Base-by-base conservation (phyloP, 2,888 invertebrate genomes). In the Cyclophora albipunctata region DNA sequence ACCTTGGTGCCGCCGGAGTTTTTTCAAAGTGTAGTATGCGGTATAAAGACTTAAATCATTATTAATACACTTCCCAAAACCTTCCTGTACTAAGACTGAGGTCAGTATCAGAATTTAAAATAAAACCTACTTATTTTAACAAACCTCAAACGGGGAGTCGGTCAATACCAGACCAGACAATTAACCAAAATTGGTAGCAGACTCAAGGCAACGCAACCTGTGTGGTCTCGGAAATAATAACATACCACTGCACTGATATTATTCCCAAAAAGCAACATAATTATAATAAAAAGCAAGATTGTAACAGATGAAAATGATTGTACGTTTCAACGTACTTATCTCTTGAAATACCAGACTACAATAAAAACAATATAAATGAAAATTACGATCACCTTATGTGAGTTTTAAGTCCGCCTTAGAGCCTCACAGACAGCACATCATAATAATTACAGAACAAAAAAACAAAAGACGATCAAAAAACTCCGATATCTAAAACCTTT, bases 111-210 rank as follows among this genome's bases (percentile, higher is more conserved):
- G 43, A 20, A 7, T 40, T 42, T 47, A 43, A 52, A 52, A 52
- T 49, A 49, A 52, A 52, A 49, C 33, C 37, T 37, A 2, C 37
- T 37, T 37, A 5, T 5, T 37, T 37, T 37, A 43, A 42, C 42
- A 6, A 20, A 6, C 43, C 43, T 34, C 43, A 55, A 50, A 59
- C 47, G 52, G 57, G 53, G 48, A 54, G 46, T 50, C 52, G 37
- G 51, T 47, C n/a, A 45, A 47, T 45, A 46, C 48, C 48, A 57
- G 52, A 46, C 48, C 48, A 57, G 52, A 45, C 53, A 51, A 53
- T 57, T 48, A 50, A 52, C 54, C 52, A 54, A 57, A 53, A 53
- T 47, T 45, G 54, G 57, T 52, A 52, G 52, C 51, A 52, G 57
- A 51, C 52, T 59, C 55, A 61, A 59, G 57, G 59, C 46, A 44